Evolutionary conservation across 2,113 vertebrate genomes (phyloP).

Genomic region (Pelobates fuscus): DNA sequence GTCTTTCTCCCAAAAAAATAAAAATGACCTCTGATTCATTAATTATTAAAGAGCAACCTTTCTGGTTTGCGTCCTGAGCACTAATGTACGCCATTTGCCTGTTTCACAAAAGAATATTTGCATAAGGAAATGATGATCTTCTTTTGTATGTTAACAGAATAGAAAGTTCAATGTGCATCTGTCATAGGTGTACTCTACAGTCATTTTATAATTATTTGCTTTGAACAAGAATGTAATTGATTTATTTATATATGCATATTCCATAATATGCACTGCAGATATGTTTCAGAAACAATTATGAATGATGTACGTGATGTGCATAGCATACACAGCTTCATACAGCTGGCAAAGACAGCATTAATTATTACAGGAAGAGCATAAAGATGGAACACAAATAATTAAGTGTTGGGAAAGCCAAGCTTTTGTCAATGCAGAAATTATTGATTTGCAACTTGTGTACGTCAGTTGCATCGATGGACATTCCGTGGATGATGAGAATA

Average conservation of each 20-base stretch:
- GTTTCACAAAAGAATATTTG: slow-evolving; percentile 1
- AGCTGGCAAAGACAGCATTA: slow-evolving; percentile 8
- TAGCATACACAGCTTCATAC: slow-evolving; percentile 3
- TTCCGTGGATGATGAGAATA: too few species aligned
- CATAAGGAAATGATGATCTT: neutral
- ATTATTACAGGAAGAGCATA: slow-evolving; percentile 12
- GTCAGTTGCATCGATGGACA: too few species aligned
- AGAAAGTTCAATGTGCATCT: slow-evolving; percentile 23
- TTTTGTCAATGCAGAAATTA: too few species aligned
- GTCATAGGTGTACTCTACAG: slow-evolving; percentile 1
- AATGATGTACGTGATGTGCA: slow-evolving; percentile 35
- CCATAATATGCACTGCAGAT: slow-evolving; percentile 31
- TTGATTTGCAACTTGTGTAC: too few species aligned
- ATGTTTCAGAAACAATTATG: slow-evolving; percentile 22
- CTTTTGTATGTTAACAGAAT: neutral
- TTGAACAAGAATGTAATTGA: slow-evolving; percentile 22
- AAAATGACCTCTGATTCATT: neutral
- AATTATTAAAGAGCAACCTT: neutral
- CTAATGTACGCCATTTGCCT: too few species aligned
- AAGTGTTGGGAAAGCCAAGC: neutral
- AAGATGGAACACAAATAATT: slow-evolving; percentile 4
- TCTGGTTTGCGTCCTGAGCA: neutral
- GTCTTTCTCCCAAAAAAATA: neutral
- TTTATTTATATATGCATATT: slow-evolving; percentile 29
- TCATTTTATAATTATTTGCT: slow-evolving; percentile 15